phyloP scores from a whole-genome alignment of 1,140 invertebrate genomes.

The Platyura marginata region DNA sequence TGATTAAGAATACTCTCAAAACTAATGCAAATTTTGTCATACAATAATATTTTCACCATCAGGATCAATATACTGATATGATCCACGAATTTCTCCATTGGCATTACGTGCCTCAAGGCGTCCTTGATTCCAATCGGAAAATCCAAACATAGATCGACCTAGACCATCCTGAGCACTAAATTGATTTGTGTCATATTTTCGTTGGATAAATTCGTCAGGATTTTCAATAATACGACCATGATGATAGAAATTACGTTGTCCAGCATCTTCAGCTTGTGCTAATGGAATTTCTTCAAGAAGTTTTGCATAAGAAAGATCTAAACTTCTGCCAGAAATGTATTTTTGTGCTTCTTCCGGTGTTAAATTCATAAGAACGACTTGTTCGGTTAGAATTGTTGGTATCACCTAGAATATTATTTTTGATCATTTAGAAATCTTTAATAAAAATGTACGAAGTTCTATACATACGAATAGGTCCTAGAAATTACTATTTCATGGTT shows the following conservation, averaged over 20 bases:
- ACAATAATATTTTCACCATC: background rate
- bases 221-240: conserved; percentile 29
- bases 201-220: conserved; percentile 32
- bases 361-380: conserved; percentile 19
- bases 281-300: conserved; percentile 28
- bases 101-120: conserved; percentile 17
- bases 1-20: background rate
- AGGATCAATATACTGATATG: conserved; percentile 1
- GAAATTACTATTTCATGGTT: too few species aligned
- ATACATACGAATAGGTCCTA: too few species aligned
- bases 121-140: conserved; percentile 33
- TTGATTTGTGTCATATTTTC: conserved; percentile 34
- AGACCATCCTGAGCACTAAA: conserved; percentile 33
- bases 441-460: too few species aligned
- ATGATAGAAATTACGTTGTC: conserved; percentile 28
- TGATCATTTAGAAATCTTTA: too few species aligned
- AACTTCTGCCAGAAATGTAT: conserved; percentile 14
- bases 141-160: conserved; percentile 33
- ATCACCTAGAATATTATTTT: background rate
- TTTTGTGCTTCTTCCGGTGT: conserved; percentile 32
- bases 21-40: background rate
- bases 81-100: conserved; percentile 3
- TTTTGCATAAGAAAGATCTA: conserved; percentile 23
- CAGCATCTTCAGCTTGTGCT: conserved; percentile 26
- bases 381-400: background rate